Conservation (phyloP, 2,888 invertebrate species). For the Monoplex corrugatus region DNA sequence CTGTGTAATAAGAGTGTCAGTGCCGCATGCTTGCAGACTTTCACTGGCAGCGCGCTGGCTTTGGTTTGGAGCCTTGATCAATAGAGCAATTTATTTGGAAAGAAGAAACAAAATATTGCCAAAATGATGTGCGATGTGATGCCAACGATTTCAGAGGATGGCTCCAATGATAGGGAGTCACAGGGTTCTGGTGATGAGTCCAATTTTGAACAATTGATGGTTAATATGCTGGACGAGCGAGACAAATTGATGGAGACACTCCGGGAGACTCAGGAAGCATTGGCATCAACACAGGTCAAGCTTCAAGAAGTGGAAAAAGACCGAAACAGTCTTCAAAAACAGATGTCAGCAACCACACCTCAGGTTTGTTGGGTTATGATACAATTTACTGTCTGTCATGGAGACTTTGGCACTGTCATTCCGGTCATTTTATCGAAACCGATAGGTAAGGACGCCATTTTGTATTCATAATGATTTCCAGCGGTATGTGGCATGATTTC, state of each 20-base stretch:
- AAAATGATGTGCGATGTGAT: conserved; percentile 99
- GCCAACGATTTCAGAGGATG: conserved; percentile 99
- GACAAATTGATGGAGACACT: conserved; percentile 99
- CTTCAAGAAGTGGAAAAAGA: conserved; percentile 96
- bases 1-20: neutral
- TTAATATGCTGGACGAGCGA: conserved; percentile 99
- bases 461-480: conserved; percentile 65
- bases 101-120: conserved; percentile 77
- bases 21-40: conserved; percentile 24
- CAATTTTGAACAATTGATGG: conserved; percentile 99
- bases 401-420: too few relatives aligned
- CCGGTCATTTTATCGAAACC: conserved; percentile 46
- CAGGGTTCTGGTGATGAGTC: conserved; percentile 91
- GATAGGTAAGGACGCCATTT: conserved; percentile 62
- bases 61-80: conserved; percentile 34
- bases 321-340: conserved; percentile 95
- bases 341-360: conserved; percentile 97
- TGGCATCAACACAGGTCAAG: conserved; percentile 84
- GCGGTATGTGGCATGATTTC: neutral
- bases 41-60: conserved; percentile 13
- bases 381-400: neutral
- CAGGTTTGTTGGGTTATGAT: conserved; percentile 87
- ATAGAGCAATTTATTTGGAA: conserved; percentile 16
- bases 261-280: conserved; percentile 91
- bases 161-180: conserved; percentile 80